Percentiles rank a stretch among this genome's conserved stretches.
phyloP scores from a whole-genome alignment of 2,888 invertebrate genomes.

The Nineta flava region DNA sequence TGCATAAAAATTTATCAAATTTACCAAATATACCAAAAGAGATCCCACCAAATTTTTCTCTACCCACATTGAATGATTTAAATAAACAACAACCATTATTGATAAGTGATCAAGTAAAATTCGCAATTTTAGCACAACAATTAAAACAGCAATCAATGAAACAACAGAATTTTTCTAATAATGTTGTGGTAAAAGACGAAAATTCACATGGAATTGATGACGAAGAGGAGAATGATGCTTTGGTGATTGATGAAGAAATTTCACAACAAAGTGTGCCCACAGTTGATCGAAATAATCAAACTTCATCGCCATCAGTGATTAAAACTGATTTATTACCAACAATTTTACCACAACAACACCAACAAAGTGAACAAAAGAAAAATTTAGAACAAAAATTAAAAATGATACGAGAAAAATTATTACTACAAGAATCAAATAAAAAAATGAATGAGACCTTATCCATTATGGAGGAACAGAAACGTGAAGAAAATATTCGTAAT shows the following conservation, averaged over 20 bases:
- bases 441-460: background rate
- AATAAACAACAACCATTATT: slow-evolving; percentile 7
- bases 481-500: slow-evolving; percentile 27
- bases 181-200: background rate
- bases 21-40: slow-evolving; percentile 17
- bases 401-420: slow-evolving; percentile 9
- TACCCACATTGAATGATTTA: background rate
- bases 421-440: background rate
- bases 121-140: slow-evolving; percentile 64
- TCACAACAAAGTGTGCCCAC: slow-evolving; percentile 3
- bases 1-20: slow-evolving; percentile 12
- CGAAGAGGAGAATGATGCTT: slow-evolving; percentile 48
- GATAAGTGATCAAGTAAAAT: slow-evolving; percentile 53
- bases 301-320: slow-evolving; percentile 7
- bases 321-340: slow-evolving; percentile 10
- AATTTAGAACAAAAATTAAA: slow-evolving; percentile 13
- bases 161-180: slow-evolving; percentile 16
- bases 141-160: slow-evolving; percentile 36
- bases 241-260: slow-evolving; percentile 47
- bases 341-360: background rate
- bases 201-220: slow-evolving; percentile 3
- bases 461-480: background rate
- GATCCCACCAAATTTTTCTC: slow-evolving; percentile 9
- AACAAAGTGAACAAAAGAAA: background rate
- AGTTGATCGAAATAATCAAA: background rate